phyloP scores from a whole-genome alignment of 1,140 invertebrate species.

The Sarcophaga peregrina region DNA sequence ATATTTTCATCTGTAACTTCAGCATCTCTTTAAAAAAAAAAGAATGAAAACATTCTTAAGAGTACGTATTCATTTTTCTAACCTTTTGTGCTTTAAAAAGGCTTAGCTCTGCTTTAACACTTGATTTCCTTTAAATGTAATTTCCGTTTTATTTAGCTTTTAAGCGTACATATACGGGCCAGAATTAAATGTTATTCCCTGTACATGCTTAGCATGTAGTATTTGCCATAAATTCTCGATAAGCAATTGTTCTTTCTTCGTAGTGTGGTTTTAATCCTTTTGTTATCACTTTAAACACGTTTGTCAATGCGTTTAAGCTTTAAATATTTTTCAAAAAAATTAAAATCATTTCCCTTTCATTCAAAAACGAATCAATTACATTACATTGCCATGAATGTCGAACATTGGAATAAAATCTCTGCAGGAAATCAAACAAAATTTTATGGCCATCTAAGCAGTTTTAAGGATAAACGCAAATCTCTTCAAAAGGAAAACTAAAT shows the following conservation, averaged over 20 bases:
- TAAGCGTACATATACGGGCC: neutral
- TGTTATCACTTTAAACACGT: constrained; percentile 10
- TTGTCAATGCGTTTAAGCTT: neutral
- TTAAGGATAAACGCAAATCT: constrained; percentile 7
- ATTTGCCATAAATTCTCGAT: neutral
- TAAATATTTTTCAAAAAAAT: neutral
- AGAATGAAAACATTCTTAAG: neutral
- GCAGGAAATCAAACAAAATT: neutral
- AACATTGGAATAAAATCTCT: neutral
- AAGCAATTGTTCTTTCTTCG: neutral
- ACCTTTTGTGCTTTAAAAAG: neutral
- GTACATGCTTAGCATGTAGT: neutral
- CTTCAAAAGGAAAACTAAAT: neutral
- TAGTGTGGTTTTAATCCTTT: neutral
- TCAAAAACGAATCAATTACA: neutral
- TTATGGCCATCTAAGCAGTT: neutral
- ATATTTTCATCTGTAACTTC: neutral
- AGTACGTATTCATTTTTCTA: neutral
- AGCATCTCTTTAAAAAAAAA: neutral
- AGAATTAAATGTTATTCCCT: neutral
- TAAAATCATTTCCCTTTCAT: neutral
- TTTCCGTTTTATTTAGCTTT: constrained; percentile 18
- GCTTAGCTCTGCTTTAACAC: neutral
- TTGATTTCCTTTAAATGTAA: constrained; percentile 30
- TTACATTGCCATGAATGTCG: neutral